Conservation (phyloP, 2,113 vertebrate species). For the Dissostichus mawsoni region DNA sequence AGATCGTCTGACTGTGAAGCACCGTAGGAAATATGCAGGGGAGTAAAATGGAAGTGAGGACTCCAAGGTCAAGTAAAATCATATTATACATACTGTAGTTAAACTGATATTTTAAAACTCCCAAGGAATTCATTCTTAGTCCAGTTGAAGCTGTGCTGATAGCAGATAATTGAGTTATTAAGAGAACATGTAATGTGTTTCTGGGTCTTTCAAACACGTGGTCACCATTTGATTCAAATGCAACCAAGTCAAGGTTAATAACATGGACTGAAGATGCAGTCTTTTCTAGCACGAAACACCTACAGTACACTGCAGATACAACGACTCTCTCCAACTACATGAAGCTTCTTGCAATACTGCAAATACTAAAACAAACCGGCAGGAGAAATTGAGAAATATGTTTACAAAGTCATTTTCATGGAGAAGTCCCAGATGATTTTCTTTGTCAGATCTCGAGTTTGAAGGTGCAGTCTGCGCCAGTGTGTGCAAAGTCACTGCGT, state of each 20-base stretch:
- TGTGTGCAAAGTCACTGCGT: constrained; percentile 46
- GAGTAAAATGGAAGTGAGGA: neutral
- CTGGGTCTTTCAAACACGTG: neutral
- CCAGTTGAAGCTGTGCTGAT: neutral
- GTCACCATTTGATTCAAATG: neutral
- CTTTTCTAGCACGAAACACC: constrained; percentile 26
- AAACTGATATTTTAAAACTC: neutral
- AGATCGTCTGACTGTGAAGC: neutral
- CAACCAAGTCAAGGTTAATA: neutral
- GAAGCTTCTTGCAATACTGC: constrained; percentile 20
- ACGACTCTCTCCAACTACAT: neutral
- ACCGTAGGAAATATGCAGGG: neutral
- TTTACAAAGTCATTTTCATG: neutral
- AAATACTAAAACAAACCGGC: constrained; percentile 25
- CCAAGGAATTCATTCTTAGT: no score
- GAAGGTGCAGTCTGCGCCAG: constrained; percentile 36
- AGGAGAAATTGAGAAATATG: constrained; percentile 33
- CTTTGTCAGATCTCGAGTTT: constrained; percentile 5
- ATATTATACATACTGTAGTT: neutral
- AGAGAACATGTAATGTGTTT: no score
- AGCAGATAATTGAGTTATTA: neutral
- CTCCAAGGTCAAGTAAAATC: neutral
- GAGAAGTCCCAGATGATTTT: neutral
- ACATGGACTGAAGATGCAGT: neutral
- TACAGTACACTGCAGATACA: constrained; percentile 4